These are phyloP conservation scores for Orthosia gracilis DNA, from an alignment of 2,888 invertebrate species.

Conservation along the genomic window DNA sequence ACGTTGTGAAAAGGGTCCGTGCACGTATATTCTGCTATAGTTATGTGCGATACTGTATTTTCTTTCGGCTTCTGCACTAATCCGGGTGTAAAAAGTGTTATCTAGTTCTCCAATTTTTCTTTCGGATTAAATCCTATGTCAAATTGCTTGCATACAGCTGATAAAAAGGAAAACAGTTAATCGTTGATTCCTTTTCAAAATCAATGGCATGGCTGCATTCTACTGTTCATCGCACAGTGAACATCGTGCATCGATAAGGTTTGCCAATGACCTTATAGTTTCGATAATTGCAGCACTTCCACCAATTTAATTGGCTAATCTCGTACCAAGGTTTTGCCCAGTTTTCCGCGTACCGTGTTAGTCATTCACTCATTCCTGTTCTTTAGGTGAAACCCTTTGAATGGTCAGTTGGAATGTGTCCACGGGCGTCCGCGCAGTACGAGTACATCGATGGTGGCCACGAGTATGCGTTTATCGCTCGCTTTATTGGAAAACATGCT, in stretches of 20 bases:
- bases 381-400: slow-evolving; percentile 50
- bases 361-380: slow-evolving; percentile 22
- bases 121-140: background rate
- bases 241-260: background rate
- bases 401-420: slow-evolving; percentile 78
- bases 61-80: background rate
- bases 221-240: background rate
- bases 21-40: slow-evolving; percentile 9
- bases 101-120: background rate
- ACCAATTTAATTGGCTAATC: slow-evolving; percentile 16
- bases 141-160: background rate
- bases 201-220: background rate
- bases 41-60: slow-evolving; percentile 12
- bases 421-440: slow-evolving; percentile 55
- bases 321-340: background rate
- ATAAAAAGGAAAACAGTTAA: background rate
- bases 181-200: background rate
- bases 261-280: background rate
- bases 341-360: slow-evolving; percentile 22
- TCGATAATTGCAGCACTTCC: background rate
- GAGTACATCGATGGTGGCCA: slow-evolving; percentile 71
- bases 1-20: slow-evolving; percentile 40
- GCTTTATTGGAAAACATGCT: slow-evolving; percentile 86
- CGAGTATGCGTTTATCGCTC: slow-evolving; percentile 82
- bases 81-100: background rate